A percentile compares a stretch with the other conserved stretches of the same genome.
Conservation (phyloP, 2,113 vertebrate species). For the Macrotis lagotis region DNA sequence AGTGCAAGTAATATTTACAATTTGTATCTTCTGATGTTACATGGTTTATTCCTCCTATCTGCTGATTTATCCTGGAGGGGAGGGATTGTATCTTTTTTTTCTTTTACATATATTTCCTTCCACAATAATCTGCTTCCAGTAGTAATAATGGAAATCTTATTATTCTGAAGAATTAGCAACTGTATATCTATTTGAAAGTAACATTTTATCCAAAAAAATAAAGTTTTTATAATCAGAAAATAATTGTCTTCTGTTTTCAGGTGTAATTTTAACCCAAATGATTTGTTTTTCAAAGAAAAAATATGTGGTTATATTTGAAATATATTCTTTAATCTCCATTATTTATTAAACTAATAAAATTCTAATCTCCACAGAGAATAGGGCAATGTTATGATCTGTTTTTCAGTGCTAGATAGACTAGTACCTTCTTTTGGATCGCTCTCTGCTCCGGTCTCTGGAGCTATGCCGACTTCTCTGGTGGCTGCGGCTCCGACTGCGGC, state of each 20-base stretch:
- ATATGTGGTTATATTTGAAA: not conserved
- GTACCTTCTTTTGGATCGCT: slow-evolving; percentile 87
- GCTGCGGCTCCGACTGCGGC: slow-evolving; percentile 87
- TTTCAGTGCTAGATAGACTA: slow-evolving; percentile 7
- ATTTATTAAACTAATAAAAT: not conserved
- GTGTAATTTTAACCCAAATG: not conserved
- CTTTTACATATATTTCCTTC: not conserved
- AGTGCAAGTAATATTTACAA: not conserved
- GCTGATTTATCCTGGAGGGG: not conserved
- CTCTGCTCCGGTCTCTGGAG: slow-evolving; percentile 87
- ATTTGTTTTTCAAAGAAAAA: not conserved
- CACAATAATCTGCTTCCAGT: not conserved
- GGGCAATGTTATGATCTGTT: not conserved
- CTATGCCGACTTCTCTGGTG: slow-evolving; percentile 88
- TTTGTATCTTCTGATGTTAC: not conserved
- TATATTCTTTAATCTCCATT: not conserved
- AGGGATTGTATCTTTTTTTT: not conserved
- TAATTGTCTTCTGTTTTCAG: not conserved
- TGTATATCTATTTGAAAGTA: not conserved
- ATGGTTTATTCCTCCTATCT: not conserved
- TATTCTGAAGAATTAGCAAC: not conserved
- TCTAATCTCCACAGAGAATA: not conserved
- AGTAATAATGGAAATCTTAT: not conserved
- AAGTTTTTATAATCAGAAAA: not conserved
- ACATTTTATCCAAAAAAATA: not conserved